These are phyloP conservation scores for Drosophila yakuba DNA, from an alignment of 1,140 invertebrate genomes.

Conservation along the genomic window DNA sequence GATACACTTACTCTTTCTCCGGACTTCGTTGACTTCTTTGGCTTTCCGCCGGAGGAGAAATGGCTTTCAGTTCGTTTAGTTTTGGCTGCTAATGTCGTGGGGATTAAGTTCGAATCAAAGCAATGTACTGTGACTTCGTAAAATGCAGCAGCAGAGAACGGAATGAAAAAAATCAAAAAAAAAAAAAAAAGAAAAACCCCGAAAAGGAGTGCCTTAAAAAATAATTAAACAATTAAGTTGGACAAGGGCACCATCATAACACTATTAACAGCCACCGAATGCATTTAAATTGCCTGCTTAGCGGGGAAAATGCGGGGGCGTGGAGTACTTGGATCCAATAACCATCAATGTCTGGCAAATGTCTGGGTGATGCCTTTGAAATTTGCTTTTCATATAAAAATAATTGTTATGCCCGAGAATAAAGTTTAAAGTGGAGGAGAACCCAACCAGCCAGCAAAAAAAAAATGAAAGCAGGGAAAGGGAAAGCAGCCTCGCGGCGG, in stretches of 20 bases:
- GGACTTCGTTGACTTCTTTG: not conserved
- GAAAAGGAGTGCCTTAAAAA: constrained; percentile 46
- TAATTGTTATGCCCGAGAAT: constrained; percentile 53
- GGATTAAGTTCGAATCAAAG: constrained; percentile 81
- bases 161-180: not conserved
- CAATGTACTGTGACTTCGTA: constrained; percentile 78
- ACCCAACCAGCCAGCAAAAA: not conserved
- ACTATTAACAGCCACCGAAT: constrained; percentile 72
- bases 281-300: constrained; percentile 79
- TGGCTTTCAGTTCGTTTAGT: constrained; percentile 77
- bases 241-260: constrained; percentile 60
- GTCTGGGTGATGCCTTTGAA: constrained; percentile 51
- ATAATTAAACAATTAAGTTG: constrained; percentile 79
- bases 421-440: constrained; percentile 35
- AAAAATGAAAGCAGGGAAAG: not conserved
- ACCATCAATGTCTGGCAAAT: constrained; percentile 48
- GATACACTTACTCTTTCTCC: constrained; percentile 52
- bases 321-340: constrained; percentile 38
- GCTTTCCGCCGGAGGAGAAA: constrained; percentile 35
- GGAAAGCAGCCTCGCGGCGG: constrained; percentile 35
- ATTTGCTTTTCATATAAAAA: constrained; percentile 53
- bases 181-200: not conserved
- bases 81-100: constrained; percentile 67
- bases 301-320: constrained; percentile 22
- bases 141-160: constrained; percentile 46